Evolutionary conservation across 2,888 invertebrate genomes (phyloP).

Genomic region (Cerceris rybyensis): DNA sequence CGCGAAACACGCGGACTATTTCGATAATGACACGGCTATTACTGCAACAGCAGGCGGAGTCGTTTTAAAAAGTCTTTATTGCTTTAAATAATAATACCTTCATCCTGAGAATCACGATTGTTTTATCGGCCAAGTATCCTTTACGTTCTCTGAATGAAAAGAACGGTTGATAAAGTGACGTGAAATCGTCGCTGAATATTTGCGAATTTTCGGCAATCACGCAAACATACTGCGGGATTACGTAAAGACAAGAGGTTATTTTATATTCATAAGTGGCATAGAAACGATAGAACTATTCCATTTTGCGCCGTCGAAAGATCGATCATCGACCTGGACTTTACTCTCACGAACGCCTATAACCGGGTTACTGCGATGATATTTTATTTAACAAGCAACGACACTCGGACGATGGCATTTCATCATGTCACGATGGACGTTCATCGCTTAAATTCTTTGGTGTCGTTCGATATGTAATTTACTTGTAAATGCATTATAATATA

Average conservation of each 20-base stretch:
- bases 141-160: background rate
- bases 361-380: conserved; percentile 61
- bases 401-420: conserved; percentile 33
- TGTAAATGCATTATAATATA: too few relatives aligned
- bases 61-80: too few relatives aligned
- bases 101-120: too few relatives aligned
- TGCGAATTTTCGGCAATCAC: conserved; percentile 52
- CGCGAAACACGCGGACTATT: too few relatives aligned
- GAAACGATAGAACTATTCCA: conserved; percentile 40
- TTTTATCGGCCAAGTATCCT: background rate
- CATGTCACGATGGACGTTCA: conserved; percentile 25
- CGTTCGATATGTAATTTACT: too few relatives aligned
- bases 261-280: conserved; percentile 48
- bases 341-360: conserved; percentile 51
- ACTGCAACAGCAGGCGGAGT: too few relatives aligned
- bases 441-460: too few relatives aligned
- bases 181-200: conserved; percentile 9
- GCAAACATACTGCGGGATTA: conserved; percentile 52
- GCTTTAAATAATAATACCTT: too few relatives aligned
- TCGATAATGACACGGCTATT: too few relatives aligned
- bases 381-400: conserved; percentile 33
- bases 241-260: conserved; percentile 61
- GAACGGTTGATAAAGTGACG: background rate
- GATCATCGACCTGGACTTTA: conserved; percentile 65
- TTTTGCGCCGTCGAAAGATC: conserved; percentile 60